Evolutionary conservation across 64 coral and sea anemone species (phyloP), one percentile per base, ranked within the genome.

Genomic region (Astreopora myriophthalma): DNA sequence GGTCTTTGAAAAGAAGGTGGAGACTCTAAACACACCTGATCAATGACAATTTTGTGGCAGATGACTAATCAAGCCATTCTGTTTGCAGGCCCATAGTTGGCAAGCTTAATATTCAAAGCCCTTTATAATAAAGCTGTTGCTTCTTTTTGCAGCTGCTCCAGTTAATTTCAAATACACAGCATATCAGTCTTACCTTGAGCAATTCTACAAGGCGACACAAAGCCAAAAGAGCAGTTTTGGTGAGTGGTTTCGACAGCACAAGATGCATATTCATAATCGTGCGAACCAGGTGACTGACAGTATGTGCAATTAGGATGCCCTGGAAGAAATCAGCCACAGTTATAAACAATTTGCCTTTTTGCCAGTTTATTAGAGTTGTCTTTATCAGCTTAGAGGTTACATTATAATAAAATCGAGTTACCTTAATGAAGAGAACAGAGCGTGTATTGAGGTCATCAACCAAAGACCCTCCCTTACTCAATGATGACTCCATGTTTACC

Each of bases 191-290:
- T 42, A 98, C 96, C 93, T 98, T 99, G 0, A 99, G 84, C 42
- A 99, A 72, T 74, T 99, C 97, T 11, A 87, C 92, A 6, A 99
- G 58, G 14, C 94, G 89, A 57, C 97, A 99, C 20, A 99, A 75
- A 34, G 97, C 93, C 36, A 99, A 36, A 6, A 99, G 94, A 51
- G 94, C 94, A 75, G 90, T 73, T 40, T 99, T 99, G 9, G 97
- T 99, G 86, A 99, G 92, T n/a, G 97, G 97, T 75, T 95, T 92
- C 11, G 91, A 95, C 31, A 99, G 34, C 12, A 95, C 97, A 33
- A 99, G 82, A 74, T 99, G 97, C 86, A 99, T 86, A 34, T 99
- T 99, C 97, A 99, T 99, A 6, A 95, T 70, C 34, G 97, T 99
- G 17, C 94, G 80, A 44, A 99, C 93, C 57, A 95, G 88, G 61